These are phyloP conservation scores for Lepidothrix coronata DNA, from an alignment of 2,113 vertebrate genomes.

Conservation along the genomic window DNA sequence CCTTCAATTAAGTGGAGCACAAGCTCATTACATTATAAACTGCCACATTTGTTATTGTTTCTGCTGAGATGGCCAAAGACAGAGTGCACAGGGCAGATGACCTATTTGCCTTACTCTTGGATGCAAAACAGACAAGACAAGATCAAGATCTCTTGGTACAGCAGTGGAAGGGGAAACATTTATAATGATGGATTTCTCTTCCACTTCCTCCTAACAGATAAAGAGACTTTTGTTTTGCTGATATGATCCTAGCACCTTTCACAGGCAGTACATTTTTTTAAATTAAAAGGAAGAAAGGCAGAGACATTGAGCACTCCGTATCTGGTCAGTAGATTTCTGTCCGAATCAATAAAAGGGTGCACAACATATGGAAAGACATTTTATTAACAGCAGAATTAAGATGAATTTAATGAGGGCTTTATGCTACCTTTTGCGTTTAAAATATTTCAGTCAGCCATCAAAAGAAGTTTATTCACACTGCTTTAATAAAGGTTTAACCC, in stretches of 20 bases:
- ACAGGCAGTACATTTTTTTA: conserved; percentile 11
- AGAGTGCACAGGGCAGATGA: background rate
- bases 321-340: conserved; percentile 32
- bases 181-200: conserved; percentile 8
- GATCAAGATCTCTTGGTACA: background rate
- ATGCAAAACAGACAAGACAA: conserved; percentile 29
- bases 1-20: background rate
- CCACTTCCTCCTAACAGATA: background rate
- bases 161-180: background rate
- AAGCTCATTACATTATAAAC: background rate
- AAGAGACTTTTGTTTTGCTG: conserved; percentile 23
- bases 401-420: background rate
- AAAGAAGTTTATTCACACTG: conserved; percentile 22
- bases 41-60: background rate
- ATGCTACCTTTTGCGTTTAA: background rate
- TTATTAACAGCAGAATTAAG: conserved; percentile 15
- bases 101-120: background rate
- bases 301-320: background rate
- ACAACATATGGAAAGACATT: background rate
- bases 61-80: background rate
- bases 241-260: conserved; percentile 34
- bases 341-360: background rate
- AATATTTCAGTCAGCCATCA: conserved; percentile 29
- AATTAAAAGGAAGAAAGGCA: conserved; percentile 23
- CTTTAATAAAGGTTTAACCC: conserved; percentile 37